Evolutionary conservation across 2,888 invertebrate genomes (phyloP).

Genomic region (Clistopyga incitator): DNA sequence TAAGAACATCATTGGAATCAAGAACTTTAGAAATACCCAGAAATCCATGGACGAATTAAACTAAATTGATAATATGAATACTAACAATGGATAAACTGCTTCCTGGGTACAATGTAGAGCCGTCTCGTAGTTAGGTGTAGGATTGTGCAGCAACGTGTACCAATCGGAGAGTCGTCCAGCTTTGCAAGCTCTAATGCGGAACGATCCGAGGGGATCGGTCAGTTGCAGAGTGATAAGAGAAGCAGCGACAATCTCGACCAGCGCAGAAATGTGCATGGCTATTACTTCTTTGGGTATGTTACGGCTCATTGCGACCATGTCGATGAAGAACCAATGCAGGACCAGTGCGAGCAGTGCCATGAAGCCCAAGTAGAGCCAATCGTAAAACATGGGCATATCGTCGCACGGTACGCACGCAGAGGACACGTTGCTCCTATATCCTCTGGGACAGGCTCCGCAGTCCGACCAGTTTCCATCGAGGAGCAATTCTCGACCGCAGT

Average conservation of each 20-base stretch:
- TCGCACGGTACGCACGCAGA: constrained; percentile 92
- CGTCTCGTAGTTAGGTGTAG: constrained; percentile 95
- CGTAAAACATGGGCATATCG: constrained; percentile 92
- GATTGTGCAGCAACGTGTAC: constrained; percentile 98
- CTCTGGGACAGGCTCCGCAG: constrained; percentile 95
- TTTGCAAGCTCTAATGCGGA: constrained; percentile 91
- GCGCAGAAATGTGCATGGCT: constrained; percentile 92
- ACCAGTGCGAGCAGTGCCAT: constrained; percentile 95
- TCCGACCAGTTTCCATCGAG: constrained; percentile 90
- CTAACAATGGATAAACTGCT: constrained; percentile 98
- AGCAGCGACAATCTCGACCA: constrained; percentile 92
- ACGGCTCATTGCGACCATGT: constrained; percentile 91
- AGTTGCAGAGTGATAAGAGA: constrained; percentile 91
- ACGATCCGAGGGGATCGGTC: constrained; percentile 92
- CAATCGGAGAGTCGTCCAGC: constrained; percentile 95
- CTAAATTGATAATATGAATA: constrained; percentile 72
- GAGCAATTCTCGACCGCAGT: constrained; percentile 91
- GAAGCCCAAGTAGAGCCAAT: constrained; percentile 97
- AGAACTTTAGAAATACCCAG: too few relatives aligned
- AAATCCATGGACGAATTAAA: too few relatives aligned
- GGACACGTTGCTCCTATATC: constrained; percentile 90
- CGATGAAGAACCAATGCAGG: constrained; percentile 97
- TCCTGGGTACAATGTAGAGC: constrained; percentile 98
- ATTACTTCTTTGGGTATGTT: constrained; percentile 91
- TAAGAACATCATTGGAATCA: too few relatives aligned